A percentile compares a stretch with the other conserved stretches of the same genome.
Evolutionary conservation across 2,797 vertebrate genomes (phyloP).

Genomic region (Gallinago nigripennis): DNA sequence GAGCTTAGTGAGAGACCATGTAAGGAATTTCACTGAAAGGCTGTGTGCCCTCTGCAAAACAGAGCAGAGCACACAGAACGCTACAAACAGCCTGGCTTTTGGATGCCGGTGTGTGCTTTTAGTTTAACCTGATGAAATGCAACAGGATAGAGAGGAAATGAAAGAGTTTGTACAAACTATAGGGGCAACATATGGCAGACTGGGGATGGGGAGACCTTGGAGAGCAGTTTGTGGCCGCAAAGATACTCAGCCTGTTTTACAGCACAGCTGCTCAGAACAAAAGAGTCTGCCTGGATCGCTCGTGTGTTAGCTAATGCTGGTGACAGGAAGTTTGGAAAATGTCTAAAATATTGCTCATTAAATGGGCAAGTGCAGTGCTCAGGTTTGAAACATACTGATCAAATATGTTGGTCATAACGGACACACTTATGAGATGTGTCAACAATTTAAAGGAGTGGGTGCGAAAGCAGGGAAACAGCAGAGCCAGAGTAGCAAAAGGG

Average conservation of each 20-base stretch:
- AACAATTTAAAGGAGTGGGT: neutral
- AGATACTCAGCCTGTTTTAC: slow-evolving; percentile 55
- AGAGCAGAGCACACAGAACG: neutral
- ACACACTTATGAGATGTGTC: neutral
- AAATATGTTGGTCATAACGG: neutral
- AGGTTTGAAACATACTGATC: neutral
- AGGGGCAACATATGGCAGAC: slow-evolving; percentile 53
- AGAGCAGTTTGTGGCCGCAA: slow-evolving; percentile 24
- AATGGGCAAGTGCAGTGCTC: neutral
- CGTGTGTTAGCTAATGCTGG: slow-evolving; percentile 39
- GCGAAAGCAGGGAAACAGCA: neutral
- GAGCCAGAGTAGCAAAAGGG: neutral
- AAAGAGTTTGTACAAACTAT: slow-evolving; percentile 40
- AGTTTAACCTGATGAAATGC: slow-evolving; percentile 44
- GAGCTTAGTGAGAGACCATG: neutral
- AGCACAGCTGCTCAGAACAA: slow-evolving; percentile 66
- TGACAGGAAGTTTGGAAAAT: slow-evolving; percentile 61
- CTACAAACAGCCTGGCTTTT: fast-evolving
- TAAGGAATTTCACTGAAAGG: neutral
- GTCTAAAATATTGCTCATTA: slow-evolving; percentile 59
- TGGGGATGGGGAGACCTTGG: slow-evolving; percentile 32
- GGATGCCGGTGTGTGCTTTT: neutral
- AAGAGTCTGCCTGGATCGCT: slow-evolving; percentile 6
- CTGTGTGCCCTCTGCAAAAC: neutral
- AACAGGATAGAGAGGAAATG: slow-evolving; percentile 53